These are phyloP conservation scores for Brachionus plicatilis DNA, from an alignment of 1,140 invertebrate species.

Conservation along the genomic window DNA sequence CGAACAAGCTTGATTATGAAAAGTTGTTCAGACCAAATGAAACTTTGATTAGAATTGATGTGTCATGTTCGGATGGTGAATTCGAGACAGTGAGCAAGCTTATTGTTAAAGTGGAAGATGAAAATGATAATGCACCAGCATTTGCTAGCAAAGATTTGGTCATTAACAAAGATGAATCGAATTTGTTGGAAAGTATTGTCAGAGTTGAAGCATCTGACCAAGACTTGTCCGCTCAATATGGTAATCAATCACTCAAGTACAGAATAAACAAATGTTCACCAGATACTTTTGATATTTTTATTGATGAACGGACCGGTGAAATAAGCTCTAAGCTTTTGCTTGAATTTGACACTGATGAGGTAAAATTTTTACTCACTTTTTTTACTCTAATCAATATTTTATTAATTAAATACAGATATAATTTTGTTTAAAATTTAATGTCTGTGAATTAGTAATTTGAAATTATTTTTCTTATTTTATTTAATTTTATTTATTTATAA, in stretches of 20 bases:
- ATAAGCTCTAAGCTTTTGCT: neutral
- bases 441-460: too few relatives aligned
- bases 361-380: neutral
- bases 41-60: slow-evolving; percentile 31
- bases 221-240: slow-evolving; percentile 25
- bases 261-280: neutral
- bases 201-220: neutral
- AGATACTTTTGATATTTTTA: slow-evolving; percentile 13
- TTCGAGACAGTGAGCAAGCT: slow-evolving; percentile 2
- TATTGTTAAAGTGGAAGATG: slow-evolving; percentile 8
- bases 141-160: slow-evolving; percentile 12
- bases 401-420: too few relatives aligned
- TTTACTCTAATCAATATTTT: too few relatives aligned
- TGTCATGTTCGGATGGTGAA: slow-evolving; percentile 7
- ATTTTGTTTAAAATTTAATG: too few relatives aligned
- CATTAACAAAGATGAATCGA: slow-evolving; percentile 14
- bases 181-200: neutral
- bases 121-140: slow-evolving; percentile 8
- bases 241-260: slow-evolving; percentile 31
- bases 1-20: slow-evolving; percentile 13
- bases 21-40: slow-evolving; percentile 25
- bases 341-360: slow-evolving; percentile 12
- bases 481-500: too few relatives aligned
- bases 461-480: too few relatives aligned
- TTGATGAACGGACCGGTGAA: slow-evolving; percentile 18